Evolutionary conservation across 2,113 vertebrate species (phyloP).

Genomic region (Ailurus styani): DNA sequence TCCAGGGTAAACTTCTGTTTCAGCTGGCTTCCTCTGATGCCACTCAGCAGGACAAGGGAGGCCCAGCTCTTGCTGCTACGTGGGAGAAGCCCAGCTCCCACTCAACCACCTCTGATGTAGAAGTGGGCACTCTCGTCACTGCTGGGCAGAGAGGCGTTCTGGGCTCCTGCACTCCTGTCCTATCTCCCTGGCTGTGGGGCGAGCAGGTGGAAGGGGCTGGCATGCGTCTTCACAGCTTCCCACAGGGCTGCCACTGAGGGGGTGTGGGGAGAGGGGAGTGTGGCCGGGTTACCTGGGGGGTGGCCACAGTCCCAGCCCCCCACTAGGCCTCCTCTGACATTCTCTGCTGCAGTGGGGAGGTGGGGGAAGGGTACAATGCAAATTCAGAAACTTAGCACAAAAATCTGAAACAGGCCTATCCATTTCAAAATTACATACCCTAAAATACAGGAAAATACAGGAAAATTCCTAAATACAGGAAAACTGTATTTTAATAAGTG

Average conservation of each 20-base stretch:
- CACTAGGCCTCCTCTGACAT: not conserved
- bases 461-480: no score
- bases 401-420: not conserved
- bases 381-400: not conserved
- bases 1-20: not conserved
- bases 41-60: not conserved
- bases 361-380: no score
- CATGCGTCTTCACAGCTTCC: no score
- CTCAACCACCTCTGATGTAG: not conserved
- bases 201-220: no score
- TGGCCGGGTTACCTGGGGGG: not conserved
- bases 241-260: not conserved
- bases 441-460: no score
- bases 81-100: no score
- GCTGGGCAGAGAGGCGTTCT: no score
- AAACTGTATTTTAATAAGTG: not conserved
- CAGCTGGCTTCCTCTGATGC: not conserved
- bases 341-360: not conserved
- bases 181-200: no score
- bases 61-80: fast-evolving
- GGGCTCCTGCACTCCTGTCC: not conserved
- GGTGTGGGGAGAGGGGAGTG: not conserved
- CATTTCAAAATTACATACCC: not conserved
- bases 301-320: not conserved
- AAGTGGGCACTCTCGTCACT: not conserved